Base-by-base conservation (phyloP, 1,140 invertebrate genomes). In the Saccostrea glomerata region DNA sequence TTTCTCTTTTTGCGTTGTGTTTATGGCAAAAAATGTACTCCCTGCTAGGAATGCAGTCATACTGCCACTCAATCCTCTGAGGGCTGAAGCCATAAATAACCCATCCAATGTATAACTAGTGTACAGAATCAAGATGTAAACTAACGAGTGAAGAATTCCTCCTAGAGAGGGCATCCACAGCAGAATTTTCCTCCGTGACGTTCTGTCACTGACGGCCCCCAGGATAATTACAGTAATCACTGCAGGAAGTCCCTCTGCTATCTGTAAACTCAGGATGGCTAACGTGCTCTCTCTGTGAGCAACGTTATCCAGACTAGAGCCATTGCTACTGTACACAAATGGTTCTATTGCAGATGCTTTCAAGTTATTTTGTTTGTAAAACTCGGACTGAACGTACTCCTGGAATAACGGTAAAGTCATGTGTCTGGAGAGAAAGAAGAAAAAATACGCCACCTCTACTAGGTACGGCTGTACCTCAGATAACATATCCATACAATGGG, bases 331-430 rank as follows among this genome's bases (percentile, higher is more conserved):
- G 58, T 85, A 47, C 11, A 47, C 66, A 20, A n/a, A 86, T 70
- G 63, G 77, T 3, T 20, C 20, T 36, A 60, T 63, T 12, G 30
- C 55, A n/a, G 58, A 20, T 23, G 58, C 84, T 30, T 91, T 89
- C 25, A 93, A 85, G 73, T 91, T 85, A 86, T 91, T 91, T 63
- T 93, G 91, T 87, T 89, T 91, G 85, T 92, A 90, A 15, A 92
- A 92, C 85, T 94, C 90, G 0, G 90, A 83, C 82, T 92, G 90
- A 4, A 94, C 93, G 90, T 93, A 94, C 77, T 94, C 92, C 87
- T 94, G 93, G 84, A 94, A 94, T 40, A 94, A 87, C 0, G 93
- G 93, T 23, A 94, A 83, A 23, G 93, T 91, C 93, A 94, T 94
- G 85, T 94, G 93, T n/a, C 93, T 86, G 36, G 92, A 88, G 1